Evolutionary conservation across 2,888 invertebrate species (phyloP), one percentile per base, ranked within the genome.

Genomic region (Drosophila atripex): DNA sequence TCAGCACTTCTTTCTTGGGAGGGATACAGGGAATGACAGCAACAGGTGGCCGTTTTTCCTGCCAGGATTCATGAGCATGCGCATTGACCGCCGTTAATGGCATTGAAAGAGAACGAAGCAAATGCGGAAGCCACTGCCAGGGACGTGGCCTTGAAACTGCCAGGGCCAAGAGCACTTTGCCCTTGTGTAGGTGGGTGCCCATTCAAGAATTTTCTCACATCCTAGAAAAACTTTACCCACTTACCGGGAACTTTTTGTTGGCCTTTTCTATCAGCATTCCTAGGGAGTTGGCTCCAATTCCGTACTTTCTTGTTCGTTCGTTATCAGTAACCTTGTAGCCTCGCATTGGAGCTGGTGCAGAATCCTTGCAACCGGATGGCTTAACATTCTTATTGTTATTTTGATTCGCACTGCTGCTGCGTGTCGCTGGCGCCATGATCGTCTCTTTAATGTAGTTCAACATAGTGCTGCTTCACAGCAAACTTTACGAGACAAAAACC

Each of bases 311-410:
- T 0, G 86, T 76, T 0, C 92, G 87, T 28, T 90, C 89, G 64
- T 90, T 90, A 69, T 91, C 91, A 8, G 90, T 91, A 52, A 92
- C 89, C 85, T 92, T 92, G 61, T 90, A 92, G 32, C 92, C 92
- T 56, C 89, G 88, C 86, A 91, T 89, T 61, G 66, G 71, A 21
- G 46, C 46, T 30, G 45, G 32, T 39, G 43, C 23, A 18, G 35
- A 53, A 23, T 71, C 55, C 50, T 49, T 80, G 28, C 69, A 25
- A 11, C 18, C 56, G 16, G 49, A 32, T 21, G 30, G 49, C 21
- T 21, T 64, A n/a, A 41, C 11, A 35, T 61, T 41, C 71, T 70
- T 35, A n/a, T 18, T 46, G 23, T 54, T 47, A 28, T 45, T 51
- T 21, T 61, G 35, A 35, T 35, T 35, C 6, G n/a, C 35, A 14